Evolutionary conservation across 2,113 vertebrate genomes (phyloP).

Genomic region (Tiliqua scincoides): DNA sequence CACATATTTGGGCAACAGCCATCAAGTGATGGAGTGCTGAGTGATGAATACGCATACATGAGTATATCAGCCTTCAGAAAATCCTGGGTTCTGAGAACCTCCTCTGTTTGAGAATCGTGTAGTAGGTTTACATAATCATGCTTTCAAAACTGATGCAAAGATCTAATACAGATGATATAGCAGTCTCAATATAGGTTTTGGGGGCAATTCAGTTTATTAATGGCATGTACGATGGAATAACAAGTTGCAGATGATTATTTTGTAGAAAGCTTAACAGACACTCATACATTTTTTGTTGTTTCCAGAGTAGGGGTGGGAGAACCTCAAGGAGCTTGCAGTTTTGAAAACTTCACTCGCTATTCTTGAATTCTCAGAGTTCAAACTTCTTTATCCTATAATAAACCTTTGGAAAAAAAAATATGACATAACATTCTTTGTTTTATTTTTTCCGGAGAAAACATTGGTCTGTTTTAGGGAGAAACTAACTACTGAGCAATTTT

Average conservation of each 20-base stretch:
- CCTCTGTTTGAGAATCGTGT: conserved; percentile 33
- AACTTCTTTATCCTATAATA: conserved; percentile 60
- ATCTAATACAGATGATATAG: conserved; percentile 64
- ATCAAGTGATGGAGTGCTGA: not conserved
- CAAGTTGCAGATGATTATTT: conserved; percentile 73
- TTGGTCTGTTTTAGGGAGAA: conserved; percentile 32
- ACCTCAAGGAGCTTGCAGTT: conserved; percentile 46
- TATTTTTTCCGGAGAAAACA: conserved; percentile 49
- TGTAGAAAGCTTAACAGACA: conserved; percentile 54
- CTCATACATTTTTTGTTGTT: conserved; percentile 65
- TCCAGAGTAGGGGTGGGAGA: conserved; percentile 54
- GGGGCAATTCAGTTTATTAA: conserved; percentile 72
- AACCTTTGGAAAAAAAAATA: conserved; percentile 32
- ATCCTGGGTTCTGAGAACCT: conserved; percentile 14
- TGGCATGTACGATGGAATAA: conserved; percentile 69
- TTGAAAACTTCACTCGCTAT: conserved; percentile 43
- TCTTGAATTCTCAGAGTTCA: conserved; percentile 50
- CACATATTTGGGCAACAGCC: not conserved
- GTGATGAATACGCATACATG: not conserved
- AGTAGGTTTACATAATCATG: not conserved
- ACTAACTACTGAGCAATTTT: not conserved
- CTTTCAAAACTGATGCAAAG: conserved; percentile 48
- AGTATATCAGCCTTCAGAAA: conserved; percentile 15
- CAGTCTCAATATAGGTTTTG: conserved; percentile 58
- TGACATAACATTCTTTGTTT: conserved; percentile 32